Evolutionary conservation across 2,888 invertebrate species (phyloP), one percentile per base, ranked within the genome.

Genomic region (Baccha elongata): DNA sequence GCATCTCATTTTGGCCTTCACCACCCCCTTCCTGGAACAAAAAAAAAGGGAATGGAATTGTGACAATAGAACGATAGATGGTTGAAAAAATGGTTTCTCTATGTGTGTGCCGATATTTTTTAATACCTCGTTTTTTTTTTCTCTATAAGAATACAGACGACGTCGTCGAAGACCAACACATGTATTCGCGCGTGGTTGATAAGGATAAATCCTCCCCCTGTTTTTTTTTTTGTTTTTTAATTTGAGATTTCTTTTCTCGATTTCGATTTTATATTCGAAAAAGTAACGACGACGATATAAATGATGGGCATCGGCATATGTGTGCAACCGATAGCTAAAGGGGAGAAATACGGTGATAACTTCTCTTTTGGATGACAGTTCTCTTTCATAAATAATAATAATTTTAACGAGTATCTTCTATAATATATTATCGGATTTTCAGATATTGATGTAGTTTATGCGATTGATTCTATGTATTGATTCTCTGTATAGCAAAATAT

Each of bases 211-310:
- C 81, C 76, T 81, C 81, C 81, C 71, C 71, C 76, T 76, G 67
- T 58, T 21, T 26, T 58, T 40, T 58, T 58, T 58, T 13, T 52
- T 52, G 17, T 52, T 58, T 72, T 81, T 64, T 74, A 62, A 42
- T 50, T 68, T 67, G 71, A 76, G 81, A 76, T 67, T 76, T 81
- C 80, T 81, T 80, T 81, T 81, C 80, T 71, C 71, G 76, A 58
- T 58, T 81, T 81, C 81, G 71, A 76, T 75, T 76, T 81, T 71
- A 71, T 81, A 81, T 81, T 81, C 81, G 81, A 81, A 81, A 81
- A 81, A 75, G 81, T 76, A 76, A 71, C 69, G 71, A 62, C 40
- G 65, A 50, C 46, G 32, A 62, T 50, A 32, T 17, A 74, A 26
- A 23, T 42, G 50, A 53, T 23, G 40, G 29, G 32, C 23, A 37